Percentiles rank a stretch among this genome's conserved stretches.
These are phyloP conservation scores for Aldabrachelys gigantea DNA, from an alignment of 2,113 vertebrate species.

Conservation along the genomic window DNA sequence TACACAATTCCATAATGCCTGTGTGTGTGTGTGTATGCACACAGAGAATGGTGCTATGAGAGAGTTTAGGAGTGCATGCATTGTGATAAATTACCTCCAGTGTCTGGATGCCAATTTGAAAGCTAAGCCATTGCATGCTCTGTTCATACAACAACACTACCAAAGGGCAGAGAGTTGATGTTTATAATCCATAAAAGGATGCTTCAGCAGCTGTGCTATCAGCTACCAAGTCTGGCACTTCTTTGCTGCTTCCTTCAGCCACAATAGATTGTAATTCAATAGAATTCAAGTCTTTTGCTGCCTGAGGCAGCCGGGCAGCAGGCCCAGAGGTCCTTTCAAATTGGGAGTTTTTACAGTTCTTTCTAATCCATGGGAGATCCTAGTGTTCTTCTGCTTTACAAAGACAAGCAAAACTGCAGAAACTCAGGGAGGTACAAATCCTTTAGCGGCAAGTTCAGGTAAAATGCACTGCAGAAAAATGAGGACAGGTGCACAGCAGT, in stretches of 20 bases:
- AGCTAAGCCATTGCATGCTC: not conserved
- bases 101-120: not conserved
- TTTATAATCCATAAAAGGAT: conserved; percentile 23
- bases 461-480: not conserved
- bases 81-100: not conserved
- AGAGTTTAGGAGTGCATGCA: not conserved
- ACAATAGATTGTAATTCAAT: conserved; percentile 44
- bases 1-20: not conserved
- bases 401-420: conserved; percentile 37
- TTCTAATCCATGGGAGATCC: conserved; percentile 50
- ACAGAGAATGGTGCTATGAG: not conserved
- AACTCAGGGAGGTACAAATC: not conserved
- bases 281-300: conserved; percentile 56
- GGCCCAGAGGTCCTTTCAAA: conserved; percentile 71
- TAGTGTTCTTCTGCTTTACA: conserved; percentile 36
- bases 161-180: not conserved
- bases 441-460: not conserved
- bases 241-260: not conserved
- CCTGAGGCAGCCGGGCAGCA: conserved; percentile 45
- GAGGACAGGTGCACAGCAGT: not conserved
- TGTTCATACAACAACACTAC: not conserved
- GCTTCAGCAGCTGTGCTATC: conserved; percentile 1
- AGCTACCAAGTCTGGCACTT: not conserved
- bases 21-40: not conserved
- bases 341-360: conserved; percentile 53